A percentile compares a stretch with the other conserved stretches of the same genome.
Conservation (phyloP, 2,888 invertebrate genomes). For the Trisateles emortualis region DNA sequence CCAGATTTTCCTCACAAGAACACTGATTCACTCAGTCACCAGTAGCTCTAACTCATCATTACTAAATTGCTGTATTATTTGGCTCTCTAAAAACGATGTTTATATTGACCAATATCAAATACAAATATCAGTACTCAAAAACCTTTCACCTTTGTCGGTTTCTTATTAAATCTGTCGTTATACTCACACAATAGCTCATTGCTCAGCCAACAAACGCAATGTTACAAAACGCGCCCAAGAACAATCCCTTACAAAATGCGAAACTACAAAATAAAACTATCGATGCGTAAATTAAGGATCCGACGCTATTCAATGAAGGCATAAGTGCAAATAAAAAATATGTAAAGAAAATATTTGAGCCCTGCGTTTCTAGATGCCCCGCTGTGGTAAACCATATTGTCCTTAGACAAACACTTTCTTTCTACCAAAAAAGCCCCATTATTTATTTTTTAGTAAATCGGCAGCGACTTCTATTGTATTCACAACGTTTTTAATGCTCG, state of each 20-base stretch:
- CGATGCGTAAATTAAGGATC: slow-evolving; percentile 86
- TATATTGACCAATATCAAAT: slow-evolving; percentile 17
- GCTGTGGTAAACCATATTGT: slow-evolving; percentile 82
- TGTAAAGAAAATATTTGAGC: slow-evolving; percentile 73
- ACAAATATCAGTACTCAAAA: slow-evolving; percentile 14
- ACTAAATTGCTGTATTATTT: too few relatives aligned
- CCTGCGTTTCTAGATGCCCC: slow-evolving; percentile 82
- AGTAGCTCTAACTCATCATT: too few relatives aligned
- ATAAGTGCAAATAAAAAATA: slow-evolving; percentile 74
- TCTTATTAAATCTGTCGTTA: slow-evolving; percentile 52
- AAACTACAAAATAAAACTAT: slow-evolving; percentile 79
- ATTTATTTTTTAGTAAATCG: slow-evolving; percentile 77
- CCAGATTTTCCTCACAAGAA: too few relatives aligned
- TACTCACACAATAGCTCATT: slow-evolving; percentile 60
- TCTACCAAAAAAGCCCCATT: slow-evolving; percentile 69
- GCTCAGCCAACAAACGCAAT: slow-evolving; percentile 63
- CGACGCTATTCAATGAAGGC: slow-evolving; percentile 74
- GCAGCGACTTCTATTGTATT: slow-evolving; percentile 65
- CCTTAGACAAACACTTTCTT: slow-evolving; percentile 86
- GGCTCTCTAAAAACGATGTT: too few relatives aligned
- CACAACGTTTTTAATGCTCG: slow-evolving; percentile 73
- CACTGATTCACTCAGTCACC: too few relatives aligned
- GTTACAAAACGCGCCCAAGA: slow-evolving; percentile 75
- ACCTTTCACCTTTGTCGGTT: slow-evolving; percentile 22
- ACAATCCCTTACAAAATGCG: slow-evolving; percentile 79